phyloP scores from a whole-genome alignment of 2,113 vertebrate genomes.

The Cromileptes altivelis region DNA sequence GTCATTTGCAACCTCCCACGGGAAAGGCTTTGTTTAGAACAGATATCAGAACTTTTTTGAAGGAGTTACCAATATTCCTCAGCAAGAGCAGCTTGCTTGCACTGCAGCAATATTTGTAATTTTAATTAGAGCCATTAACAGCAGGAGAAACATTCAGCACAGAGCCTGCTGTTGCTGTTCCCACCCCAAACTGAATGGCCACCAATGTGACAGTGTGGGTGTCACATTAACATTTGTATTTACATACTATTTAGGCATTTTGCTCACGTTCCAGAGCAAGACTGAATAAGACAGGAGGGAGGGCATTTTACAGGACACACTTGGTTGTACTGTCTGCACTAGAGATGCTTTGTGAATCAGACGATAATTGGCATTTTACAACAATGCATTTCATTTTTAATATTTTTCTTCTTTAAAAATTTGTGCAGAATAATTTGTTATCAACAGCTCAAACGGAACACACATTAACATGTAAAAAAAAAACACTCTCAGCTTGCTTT shows the following conservation, averaged over 20 bases:
- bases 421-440: background rate
- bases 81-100: slow-evolving; percentile 23
- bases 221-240: slow-evolving; percentile 62
- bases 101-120: slow-evolving; percentile 46
- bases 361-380: background rate
- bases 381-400: background rate
- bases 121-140: slow-evolving; percentile 47
- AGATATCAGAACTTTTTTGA: slow-evolving; percentile 68
- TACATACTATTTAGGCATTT: slow-evolving; percentile 50
- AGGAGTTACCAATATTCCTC: slow-evolving; percentile 64
- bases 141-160: slow-evolving; percentile 28
- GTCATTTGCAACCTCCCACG: slow-evolving; percentile 81
- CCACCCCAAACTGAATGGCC: slow-evolving; percentile 46
- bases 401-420: background rate
- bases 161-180: slow-evolving; percentile 34
- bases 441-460: background rate
- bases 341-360: background rate
- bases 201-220: slow-evolving; percentile 53
- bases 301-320: slow-evolving; percentile 13
- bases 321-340: background rate
- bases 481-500: background rate
- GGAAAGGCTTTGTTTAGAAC: slow-evolving; percentile 80
- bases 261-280: slow-evolving; percentile 43
- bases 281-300: background rate
- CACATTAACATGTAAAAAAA: background rate